phyloP scores from a whole-genome alignment of 2,113 vertebrate genomes.

The Psittacula cyanocephala region DNA sequence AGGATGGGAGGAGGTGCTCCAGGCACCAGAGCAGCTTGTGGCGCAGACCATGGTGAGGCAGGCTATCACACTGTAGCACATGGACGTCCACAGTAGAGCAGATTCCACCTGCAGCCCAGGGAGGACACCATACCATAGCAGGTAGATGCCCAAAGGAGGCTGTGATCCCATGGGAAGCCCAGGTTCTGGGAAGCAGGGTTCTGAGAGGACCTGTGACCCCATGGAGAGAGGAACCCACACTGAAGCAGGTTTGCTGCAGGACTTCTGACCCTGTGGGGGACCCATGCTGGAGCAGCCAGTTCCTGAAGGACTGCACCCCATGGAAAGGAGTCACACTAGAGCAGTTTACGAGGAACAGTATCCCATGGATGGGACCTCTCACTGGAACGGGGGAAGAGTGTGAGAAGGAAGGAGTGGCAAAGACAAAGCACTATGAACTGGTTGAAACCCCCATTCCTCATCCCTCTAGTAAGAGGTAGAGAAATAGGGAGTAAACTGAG shows the following conservation, averaged over 20 bases:
- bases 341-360: background rate
- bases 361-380: background rate
- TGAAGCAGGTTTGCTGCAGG: background rate
- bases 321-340: background rate
- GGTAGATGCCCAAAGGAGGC: background rate
- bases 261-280: background rate
- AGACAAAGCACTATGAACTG: background rate
- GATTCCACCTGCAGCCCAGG: background rate
- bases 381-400: background rate
- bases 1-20: background rate
- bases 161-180: background rate
- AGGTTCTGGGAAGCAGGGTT: background rate
- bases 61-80: background rate
- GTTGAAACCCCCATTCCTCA: background rate
- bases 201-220: background rate
- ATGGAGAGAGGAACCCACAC: background rate
- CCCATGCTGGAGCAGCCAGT: background rate
- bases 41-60: background rate
- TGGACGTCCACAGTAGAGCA: rapidly evolving
- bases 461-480: background rate
- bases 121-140: rapidly evolving
- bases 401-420: background rate
- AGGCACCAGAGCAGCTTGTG: background rate
- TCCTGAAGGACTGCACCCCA: background rate
- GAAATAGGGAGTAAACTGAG: background rate